These are phyloP conservation scores for Gambusia affinis DNA, from an alignment of 2,113 vertebrate genomes.

Conservation along the genomic window DNA sequence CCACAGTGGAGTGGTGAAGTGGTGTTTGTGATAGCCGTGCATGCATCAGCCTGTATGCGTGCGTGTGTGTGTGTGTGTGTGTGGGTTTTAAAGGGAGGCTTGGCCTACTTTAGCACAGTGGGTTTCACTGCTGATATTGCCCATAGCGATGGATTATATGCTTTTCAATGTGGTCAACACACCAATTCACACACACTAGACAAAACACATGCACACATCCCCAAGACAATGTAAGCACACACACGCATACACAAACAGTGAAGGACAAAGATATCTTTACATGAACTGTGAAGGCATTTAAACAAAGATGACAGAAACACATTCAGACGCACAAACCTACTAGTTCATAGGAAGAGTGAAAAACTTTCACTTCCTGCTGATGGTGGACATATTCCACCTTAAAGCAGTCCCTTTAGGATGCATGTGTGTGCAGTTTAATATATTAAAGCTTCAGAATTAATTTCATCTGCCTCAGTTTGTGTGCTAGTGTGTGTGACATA, in stretches of 20 bases:
- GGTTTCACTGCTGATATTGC: constrained; percentile 74
- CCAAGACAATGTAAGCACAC: constrained; percentile 11
- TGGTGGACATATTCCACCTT: not conserved
- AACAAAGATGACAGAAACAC: constrained; percentile 4
- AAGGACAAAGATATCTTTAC: constrained; percentile 4
- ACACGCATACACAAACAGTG: not conserved
- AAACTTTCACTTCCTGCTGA: constrained; percentile 4
- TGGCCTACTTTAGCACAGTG: constrained; percentile 76
- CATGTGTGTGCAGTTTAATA: not conserved
- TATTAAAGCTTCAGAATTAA: not conserved
- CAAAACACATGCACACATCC: constrained; percentile 33
- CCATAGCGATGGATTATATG: constrained; percentile 71
- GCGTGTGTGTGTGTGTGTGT: constrained; percentile 23
- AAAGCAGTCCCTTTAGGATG: not conserved
- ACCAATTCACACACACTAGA: constrained; percentile 49
- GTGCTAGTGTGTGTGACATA: no score
- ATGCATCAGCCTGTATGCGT: not conserved
- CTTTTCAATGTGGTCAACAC: constrained; percentile 69
- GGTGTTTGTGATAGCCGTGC: constrained; percentile 58
- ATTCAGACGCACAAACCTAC: constrained; percentile 9
- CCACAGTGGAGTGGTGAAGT: constrained; percentile 68
- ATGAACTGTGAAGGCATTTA: constrained; percentile 2
- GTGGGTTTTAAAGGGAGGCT: constrained; percentile 68
- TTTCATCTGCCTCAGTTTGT: no score
- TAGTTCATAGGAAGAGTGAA: constrained; percentile 7